Evolutionary conservation across 2,888 invertebrate genomes (phyloP).

Genomic region (Autographa gamma): DNA sequence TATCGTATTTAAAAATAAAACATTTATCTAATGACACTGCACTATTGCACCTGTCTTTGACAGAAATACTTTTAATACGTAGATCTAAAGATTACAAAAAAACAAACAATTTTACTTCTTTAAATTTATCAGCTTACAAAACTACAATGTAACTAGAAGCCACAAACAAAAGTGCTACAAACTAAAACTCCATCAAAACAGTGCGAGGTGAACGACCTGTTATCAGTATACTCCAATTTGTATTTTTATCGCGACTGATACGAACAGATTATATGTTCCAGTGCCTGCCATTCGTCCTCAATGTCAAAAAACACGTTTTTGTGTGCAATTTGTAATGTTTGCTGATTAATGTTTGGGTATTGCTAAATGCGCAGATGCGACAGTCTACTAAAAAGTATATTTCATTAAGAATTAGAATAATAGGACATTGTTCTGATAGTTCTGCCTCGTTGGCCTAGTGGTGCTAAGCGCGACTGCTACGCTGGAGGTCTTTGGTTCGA

Average conservation of each 20-base stretch:
- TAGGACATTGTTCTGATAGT: too few relatives aligned
- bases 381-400: not conserved
- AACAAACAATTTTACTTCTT: not conserved
- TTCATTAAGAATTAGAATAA: not conserved
- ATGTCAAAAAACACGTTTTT: constrained; percentile 66
- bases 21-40: too few relatives aligned
- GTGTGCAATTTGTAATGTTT: constrained; percentile 39
- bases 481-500: too few relatives aligned
- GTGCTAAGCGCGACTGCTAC: too few relatives aligned
- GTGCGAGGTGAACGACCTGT: constrained; percentile 41
- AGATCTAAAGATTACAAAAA: not conserved
- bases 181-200: constrained; percentile 28
- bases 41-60: too few relatives aligned
- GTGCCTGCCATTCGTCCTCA: constrained; percentile 48
- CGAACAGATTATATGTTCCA: constrained; percentile 56
- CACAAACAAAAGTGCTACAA: not conserved
- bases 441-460: too few relatives aligned
- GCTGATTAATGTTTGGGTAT: constrained; percentile 40
- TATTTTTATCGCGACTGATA: constrained; percentile 58
- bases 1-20: too few relatives aligned
- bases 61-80: too few relatives aligned
- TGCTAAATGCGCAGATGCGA: constrained; percentile 13
- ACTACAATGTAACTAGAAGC: not conserved
- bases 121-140: not conserved
- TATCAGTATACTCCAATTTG: constrained; percentile 66